phyloP scores from a whole-genome alignment of 2,797 vertebrate species.

The Ctenopoma multispine region DNA sequence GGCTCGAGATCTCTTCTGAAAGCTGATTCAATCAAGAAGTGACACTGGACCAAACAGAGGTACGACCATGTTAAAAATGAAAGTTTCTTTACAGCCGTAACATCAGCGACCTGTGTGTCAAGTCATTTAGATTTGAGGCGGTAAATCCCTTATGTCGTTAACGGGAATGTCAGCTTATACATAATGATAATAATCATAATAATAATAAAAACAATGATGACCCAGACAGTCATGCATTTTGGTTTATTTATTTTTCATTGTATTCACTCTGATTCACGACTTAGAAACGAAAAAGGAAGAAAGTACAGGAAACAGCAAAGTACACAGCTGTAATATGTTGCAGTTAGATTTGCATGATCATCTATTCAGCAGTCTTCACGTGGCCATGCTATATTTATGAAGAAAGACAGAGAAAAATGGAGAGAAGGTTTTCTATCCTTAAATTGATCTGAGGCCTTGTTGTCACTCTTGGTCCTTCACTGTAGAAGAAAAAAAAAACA shows the following conservation, averaged over 20 bases:
- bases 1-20: too few species aligned
- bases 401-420: neutral
- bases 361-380: slow-evolving; percentile 8
- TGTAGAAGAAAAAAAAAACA: slow-evolving; percentile 19
- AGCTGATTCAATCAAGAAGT: too few species aligned
- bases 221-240: neutral
- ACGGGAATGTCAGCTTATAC: neutral
- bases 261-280: neutral
- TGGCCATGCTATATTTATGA: neutral
- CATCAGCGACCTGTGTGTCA: neutral
- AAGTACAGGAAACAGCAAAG: neutral
- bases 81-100: neutral
- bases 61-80: too few species aligned
- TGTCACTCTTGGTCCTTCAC: slow-evolving; percentile 4
- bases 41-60: too few species aligned
- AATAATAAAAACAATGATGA: neutral
- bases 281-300: neutral
- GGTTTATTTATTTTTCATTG: slow-evolving; percentile 36
- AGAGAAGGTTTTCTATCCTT: neutral
- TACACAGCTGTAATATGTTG: slow-evolving; percentile 8
- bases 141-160: neutral
- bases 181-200: too few species aligned
- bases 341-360: neutral
- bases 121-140: neutral
- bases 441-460: neutral